These are phyloP conservation scores for Apogon hyalosoma DNA, from an alignment of 2,797 vertebrate genomes.

Conservation along the genomic window DNA sequence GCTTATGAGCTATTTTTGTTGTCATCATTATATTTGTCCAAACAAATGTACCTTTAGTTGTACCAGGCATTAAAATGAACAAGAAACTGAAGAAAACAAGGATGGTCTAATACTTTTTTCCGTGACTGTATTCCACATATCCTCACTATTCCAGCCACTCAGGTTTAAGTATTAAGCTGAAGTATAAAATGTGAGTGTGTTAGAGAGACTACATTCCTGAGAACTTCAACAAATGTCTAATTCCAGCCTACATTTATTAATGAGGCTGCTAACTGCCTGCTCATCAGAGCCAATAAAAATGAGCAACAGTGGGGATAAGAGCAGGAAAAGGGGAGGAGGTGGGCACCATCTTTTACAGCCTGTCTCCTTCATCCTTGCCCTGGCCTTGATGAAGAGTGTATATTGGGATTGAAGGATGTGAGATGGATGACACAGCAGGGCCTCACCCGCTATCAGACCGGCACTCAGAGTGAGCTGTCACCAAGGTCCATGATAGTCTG, in stretches of 20 bases:
- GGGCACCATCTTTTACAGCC: constrained; percentile 69
- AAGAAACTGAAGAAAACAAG: no score
- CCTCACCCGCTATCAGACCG: constrained; percentile 58
- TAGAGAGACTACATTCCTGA: constrained; percentile 10
- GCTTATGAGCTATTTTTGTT: no score
- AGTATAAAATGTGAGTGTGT: constrained; percentile 8
- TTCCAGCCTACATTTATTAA: constrained; percentile 73
- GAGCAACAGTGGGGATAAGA: constrained; percentile 51
- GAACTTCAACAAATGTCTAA: constrained; percentile 59
- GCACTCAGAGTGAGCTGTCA: constrained; percentile 79
- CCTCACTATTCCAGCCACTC: background rate
- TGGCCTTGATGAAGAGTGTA: constrained; percentile 67
- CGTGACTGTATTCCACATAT: no score
- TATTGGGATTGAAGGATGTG: constrained; percentile 56
- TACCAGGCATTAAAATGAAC: no score
- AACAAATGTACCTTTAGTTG: no score
- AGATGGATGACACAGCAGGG: constrained; percentile 71
- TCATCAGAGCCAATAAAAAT: constrained; percentile 76
- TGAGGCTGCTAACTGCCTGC: constrained; percentile 68
- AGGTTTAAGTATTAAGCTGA: constrained; percentile 18
- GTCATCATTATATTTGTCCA: no score
- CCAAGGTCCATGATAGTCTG: constrained; percentile 60
- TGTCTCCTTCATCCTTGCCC: constrained; percentile 64
- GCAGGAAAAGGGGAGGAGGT: constrained; percentile 34
- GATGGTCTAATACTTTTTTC: no score